Base-by-base conservation (phyloP, 2,888 invertebrate species). In the Lucinisca nassula region DNA sequence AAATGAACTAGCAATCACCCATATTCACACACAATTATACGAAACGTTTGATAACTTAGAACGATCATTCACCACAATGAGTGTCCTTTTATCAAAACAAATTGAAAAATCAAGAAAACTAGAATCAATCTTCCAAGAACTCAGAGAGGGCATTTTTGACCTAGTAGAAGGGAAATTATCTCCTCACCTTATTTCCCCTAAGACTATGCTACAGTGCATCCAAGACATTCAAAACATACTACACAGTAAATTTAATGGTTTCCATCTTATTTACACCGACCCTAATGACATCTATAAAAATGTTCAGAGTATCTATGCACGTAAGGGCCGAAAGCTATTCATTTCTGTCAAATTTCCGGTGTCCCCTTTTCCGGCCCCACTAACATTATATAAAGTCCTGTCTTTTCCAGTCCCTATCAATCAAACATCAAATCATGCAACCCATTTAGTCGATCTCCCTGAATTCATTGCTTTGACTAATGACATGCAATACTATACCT, bases 391-490 rank as follows among this genome's bases (percentile, higher is more conserved):
- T n/a, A n/a, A n/a, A n/a, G n/a, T n/a, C n/a, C n/a, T n/a, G n/a
- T 30, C 61, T 6, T 73, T 81, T 24, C 74, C 81, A n/a, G 73
- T 81, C 8, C 81, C 81, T 24, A 38, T 81, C 4, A 81, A 81
- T 73, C 61, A 81, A 27, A 58, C 51, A 24, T 37, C 74, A n/a
- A 58, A 74, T 21, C 81, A 81, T 58, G 81, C 81, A 27, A 81
- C 81, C 24, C 21, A 27, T 8, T 58, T 89, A 12, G 12, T 86
- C 6, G 58, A 80, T 76, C 35, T 82, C 12, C 82, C 84, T 27
- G 55, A 58, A 24, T 89, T 81, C 49, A 51, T 86, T 70, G 89
- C 84, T 14, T 49, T 85, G 27, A 85, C 82, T 45, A 37, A 30
- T 70, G 67, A 85, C 55, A 76, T 84, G 45, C 80, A 89, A 35